Percentiles rank a stretch among this genome's conserved stretches.
These are phyloP conservation scores for Rhodeus uyekii DNA, from an alignment of 2,797 vertebrate genomes.

Conservation along the genomic window DNA sequence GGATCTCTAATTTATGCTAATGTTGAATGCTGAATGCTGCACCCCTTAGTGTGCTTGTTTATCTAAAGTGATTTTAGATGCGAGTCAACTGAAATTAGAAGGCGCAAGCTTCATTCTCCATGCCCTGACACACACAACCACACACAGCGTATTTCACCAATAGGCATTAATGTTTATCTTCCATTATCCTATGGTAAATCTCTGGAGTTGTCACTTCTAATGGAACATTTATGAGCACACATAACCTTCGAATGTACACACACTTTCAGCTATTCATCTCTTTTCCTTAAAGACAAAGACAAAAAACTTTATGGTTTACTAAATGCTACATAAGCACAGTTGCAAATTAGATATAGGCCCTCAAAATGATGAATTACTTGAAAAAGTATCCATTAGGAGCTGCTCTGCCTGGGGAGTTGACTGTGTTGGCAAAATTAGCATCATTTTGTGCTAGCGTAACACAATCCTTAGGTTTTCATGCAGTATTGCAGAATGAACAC, in stretches of 20 bases:
- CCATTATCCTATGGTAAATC: not conserved
- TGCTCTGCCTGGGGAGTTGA: slow-evolving; percentile 28
- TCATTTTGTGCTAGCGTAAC: slow-evolving; percentile 10
- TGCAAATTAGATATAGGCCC: slow-evolving; percentile 42
- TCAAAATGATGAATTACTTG: slow-evolving; percentile 50
- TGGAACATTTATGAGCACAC: slow-evolving; percentile 14
- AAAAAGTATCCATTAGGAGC: slow-evolving; percentile 43
- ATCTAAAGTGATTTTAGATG: slow-evolving; percentile 54
- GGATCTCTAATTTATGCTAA: slow-evolving; percentile 62
- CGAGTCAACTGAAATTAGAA: slow-evolving; percentile 46
- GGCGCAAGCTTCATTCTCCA: slow-evolving; percentile 23
- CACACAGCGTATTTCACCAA: not conserved
- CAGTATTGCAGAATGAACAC: slow-evolving; percentile 24
- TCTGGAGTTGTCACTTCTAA: slow-evolving; percentile 2
- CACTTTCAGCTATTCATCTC: not conserved
- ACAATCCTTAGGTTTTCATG: slow-evolving; percentile 23
- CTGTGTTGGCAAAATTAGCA: slow-evolving; percentile 37
- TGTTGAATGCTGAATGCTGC: slow-evolving; percentile 73
- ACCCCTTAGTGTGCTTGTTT: slow-evolving; percentile 53
- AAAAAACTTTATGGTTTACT: slow-evolving; percentile 26
- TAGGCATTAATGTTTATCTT: slow-evolving; percentile 10
- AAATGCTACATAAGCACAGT: slow-evolving; percentile 50
- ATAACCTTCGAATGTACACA: slow-evolving; percentile 19
- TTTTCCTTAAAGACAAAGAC: slow-evolving; percentile 20
- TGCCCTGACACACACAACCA: slow-evolving; percentile 17